Percentiles rank a stretch among this genome's conserved stretches.
Evolutionary conservation across 1,140 invertebrate genomes (phyloP).

Genomic region (Stenopsyche tienmushanensis): DNA sequence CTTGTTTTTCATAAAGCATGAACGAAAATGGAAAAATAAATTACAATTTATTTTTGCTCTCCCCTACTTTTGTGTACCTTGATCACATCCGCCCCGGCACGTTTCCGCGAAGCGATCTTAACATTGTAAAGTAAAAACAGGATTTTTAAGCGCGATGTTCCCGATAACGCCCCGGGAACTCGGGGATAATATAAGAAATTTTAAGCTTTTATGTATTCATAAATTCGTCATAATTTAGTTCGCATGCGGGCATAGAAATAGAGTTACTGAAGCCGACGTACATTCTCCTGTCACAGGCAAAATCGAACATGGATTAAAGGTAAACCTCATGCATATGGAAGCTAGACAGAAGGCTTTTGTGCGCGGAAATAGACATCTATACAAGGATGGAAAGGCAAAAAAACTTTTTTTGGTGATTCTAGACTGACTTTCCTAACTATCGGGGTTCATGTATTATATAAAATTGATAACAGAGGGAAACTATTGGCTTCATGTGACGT

Average conservation of each 20-base stretch:
- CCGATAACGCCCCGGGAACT: neutral
- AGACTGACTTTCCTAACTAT: neutral
- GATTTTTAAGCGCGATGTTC: neutral
- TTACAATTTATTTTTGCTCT: too few relatives aligned
- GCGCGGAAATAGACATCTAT: neutral
- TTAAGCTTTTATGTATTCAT: neutral
- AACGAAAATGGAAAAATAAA: too few relatives aligned
- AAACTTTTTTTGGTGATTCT: neutral
- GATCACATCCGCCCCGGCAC: neutral
- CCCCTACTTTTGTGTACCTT: neutral
- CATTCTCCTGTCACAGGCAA: conserved; percentile 18
- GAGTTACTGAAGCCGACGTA: neutral
- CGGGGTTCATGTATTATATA: neutral
- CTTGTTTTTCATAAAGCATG: too few relatives aligned
- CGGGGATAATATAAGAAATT: neutral
- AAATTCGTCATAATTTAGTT: neutral
- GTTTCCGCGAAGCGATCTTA: neutral
- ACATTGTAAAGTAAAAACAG: neutral
- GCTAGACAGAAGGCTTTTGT: conserved; percentile 4
- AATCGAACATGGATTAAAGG: conserved; percentile 33
- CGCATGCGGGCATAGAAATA: neutral
- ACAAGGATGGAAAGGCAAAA: neutral
- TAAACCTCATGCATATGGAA: conserved; percentile 30
- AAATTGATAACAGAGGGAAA: neutral
- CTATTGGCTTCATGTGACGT: too few relatives aligned